Evolutionary conservation across 2,113 vertebrate species (phyloP).

Genomic region (Nothoprocta pentlandii): DNA sequence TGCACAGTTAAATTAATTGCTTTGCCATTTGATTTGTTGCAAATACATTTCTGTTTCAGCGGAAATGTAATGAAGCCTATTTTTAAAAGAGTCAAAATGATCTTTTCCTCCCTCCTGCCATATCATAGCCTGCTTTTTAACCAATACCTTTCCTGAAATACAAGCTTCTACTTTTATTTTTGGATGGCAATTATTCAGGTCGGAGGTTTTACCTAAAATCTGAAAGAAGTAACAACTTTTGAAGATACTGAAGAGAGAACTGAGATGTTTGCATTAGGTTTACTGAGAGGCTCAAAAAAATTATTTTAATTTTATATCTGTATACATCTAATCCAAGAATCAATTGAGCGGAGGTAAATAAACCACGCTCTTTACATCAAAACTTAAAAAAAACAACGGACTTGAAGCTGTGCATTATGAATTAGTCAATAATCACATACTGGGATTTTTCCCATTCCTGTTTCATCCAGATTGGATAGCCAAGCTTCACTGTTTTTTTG

Average conservation of each 20-base stretch:
- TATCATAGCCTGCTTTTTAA: neutral
- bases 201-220: neutral
- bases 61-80: neutral
- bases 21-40: neutral
- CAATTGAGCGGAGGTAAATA: neutral
- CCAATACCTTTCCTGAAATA: neutral
- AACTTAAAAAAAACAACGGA: neutral
- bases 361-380: neutral
- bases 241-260: neutral
- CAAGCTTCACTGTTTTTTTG: neutral
- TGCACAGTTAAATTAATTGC: neutral
- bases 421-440: neutral
- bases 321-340: neutral
- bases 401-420: neutral
- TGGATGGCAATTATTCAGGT: neutral
- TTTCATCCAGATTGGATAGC: neutral
- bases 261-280: neutral
- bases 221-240: neutral
- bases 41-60: neutral
- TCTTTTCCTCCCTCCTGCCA: neutral
- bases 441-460: neutral
- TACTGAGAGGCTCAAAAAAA: neutral
- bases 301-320: neutral
- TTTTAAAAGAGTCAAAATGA: neutral
- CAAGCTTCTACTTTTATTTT: neutral